These are phyloP conservation scores for Sinocyclocheilus anshuiensis DNA, from an alignment of 2,113 vertebrate genomes.

Conservation along the genomic window DNA sequence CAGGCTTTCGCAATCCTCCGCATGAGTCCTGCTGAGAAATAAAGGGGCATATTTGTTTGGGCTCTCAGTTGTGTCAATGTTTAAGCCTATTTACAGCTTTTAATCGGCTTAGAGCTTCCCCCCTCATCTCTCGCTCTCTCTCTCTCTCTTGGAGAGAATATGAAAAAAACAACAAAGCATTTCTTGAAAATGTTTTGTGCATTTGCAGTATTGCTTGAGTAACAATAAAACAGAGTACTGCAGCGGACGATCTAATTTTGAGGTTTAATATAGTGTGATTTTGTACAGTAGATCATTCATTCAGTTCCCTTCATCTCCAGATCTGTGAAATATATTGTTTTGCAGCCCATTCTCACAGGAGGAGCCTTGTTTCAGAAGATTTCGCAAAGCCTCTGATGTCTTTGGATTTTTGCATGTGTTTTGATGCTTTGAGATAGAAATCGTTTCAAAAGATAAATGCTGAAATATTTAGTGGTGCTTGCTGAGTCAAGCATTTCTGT, in stretches of 20 bases:
- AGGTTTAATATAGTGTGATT: not conserved
- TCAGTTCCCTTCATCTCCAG: not conserved
- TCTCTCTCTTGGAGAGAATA: not conserved
- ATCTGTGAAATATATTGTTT: not conserved
- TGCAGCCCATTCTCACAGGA: not conserved
- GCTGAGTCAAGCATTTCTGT: not conserved
- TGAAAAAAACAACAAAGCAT: conserved; percentile 15
- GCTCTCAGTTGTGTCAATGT: conserved; percentile 51
- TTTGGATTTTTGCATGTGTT: conserved; percentile 4
- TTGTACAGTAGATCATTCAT: not conserved
- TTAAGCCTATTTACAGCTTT: conserved; percentile 49
- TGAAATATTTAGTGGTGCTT: conserved; percentile 7
- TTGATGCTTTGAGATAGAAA: conserved; percentile 18
- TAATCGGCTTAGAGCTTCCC: conserved; percentile 40
- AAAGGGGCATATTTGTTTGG: conserved; percentile 50
- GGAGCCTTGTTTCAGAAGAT: not conserved
- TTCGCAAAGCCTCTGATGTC: not conserved
- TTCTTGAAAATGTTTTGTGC: conserved; percentile 18
- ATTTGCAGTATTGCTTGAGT: not conserved
- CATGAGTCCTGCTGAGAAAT: conserved; percentile 34
- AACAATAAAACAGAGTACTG: not conserved
- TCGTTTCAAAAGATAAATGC: not conserved
- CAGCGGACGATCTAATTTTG: not conserved
- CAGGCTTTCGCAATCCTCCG: conserved; percentile 24
- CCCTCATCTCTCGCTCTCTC: not conserved